Base-by-base conservation (phyloP, 2,113 vertebrate species). In the Anas platyrhynchos region DNA sequence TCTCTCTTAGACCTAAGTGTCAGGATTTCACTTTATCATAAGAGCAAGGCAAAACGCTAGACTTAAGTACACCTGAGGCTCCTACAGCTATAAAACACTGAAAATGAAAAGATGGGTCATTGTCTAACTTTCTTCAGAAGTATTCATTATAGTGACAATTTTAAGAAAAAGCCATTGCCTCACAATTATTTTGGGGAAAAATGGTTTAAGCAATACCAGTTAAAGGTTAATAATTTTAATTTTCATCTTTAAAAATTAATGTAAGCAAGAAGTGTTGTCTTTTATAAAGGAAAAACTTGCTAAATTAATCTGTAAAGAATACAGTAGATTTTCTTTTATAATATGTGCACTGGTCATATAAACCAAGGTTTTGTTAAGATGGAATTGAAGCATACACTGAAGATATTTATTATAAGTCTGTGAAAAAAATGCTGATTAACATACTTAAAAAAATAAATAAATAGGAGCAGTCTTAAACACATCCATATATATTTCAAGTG, bases 11-110 rank as follows among this genome's bases (percentile, higher is more conserved):
- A 72, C 36, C 32, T 69, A 89, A 87, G 43, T 87, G 79, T 86
- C 88, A 92, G 88, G 82, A 94, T 96, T 97, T 93, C 89, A 89
- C 65, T 88, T 95, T 63, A 81, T 56, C 65, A 4, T 41, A 67
- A 87, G 44, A 86, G 31, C 31, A 93, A 94, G 72, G 80, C 61
- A 95, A 20, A 88, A 95, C 73, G 55, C 86, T 74, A 67, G 25
- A 59, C 43, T 46, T 76, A 54, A 72, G 58, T 87, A 86, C 22
- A 41, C 65, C 73, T 4, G 5, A 93, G 73, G 92, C 84, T 77
- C 69, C 73, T 61, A 75, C 43, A 86, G 61, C 82, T 69, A 38
- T 46, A 61, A 89, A 54, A 66, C 25, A n/a, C 18, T 41, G 52
- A 44, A 81, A 62, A 88, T 58, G 6, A 74, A 91, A 78, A 63